These are phyloP conservation scores for Centropus unirufus DNA, from an alignment of 2,113 vertebrate species.

Conservation along the genomic window DNA sequence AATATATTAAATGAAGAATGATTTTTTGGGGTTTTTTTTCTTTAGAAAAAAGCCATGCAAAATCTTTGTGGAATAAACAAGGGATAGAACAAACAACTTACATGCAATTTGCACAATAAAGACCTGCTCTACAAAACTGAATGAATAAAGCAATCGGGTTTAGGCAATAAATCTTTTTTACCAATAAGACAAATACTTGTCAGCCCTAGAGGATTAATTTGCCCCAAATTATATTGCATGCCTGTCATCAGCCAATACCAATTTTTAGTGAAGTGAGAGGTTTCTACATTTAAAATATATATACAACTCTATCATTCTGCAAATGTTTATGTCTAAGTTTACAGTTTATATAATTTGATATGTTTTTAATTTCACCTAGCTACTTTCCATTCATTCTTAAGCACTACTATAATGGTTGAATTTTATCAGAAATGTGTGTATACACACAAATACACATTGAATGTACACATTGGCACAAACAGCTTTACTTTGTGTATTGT, in stretches of 20 bases:
- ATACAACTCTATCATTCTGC: not conserved
- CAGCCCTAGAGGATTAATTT: not conserved
- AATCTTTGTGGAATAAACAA: constrained; percentile 37
- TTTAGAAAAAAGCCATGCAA: not conserved
- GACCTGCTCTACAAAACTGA: constrained; percentile 15
- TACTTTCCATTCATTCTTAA: not conserved
- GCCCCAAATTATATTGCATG: not conserved
- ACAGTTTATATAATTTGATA: not conserved
- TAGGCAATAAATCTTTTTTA: constrained; percentile 10
- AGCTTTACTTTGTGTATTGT: not conserved
- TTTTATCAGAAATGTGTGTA: not conserved
- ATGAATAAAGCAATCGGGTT: constrained; percentile 33
- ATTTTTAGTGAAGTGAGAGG: not conserved
- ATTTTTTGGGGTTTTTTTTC: not conserved
- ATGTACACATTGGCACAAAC: not conserved
- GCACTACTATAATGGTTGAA: not conserved
- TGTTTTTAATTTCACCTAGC: not conserved
- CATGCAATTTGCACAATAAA: constrained; percentile 32
- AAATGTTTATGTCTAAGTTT: not conserved
- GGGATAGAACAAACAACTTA: constrained; percentile 28
- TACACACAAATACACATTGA: not conserved
- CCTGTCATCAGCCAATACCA: not conserved
- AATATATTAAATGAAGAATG: not conserved
- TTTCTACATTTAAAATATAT: constrained; percentile 8
- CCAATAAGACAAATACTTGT: constrained; percentile 22